These are phyloP conservation scores for Apolygus lucorum DNA, from an alignment of 1,140 invertebrate genomes.

Conservation along the genomic window DNA sequence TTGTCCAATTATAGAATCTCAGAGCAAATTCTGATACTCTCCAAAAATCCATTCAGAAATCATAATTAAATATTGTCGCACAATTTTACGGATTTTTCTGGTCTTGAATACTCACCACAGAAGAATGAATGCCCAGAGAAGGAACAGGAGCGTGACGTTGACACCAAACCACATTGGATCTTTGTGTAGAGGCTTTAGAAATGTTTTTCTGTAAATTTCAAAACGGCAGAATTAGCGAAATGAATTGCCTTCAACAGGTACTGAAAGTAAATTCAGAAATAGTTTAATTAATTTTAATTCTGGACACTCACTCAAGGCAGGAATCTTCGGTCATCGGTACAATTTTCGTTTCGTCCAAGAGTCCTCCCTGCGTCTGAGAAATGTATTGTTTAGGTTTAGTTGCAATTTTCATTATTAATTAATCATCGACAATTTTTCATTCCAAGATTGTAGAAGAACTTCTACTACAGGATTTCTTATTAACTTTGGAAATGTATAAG, in stretches of 20 bases:
- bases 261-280: not conserved
- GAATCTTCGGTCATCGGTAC: slow-evolving; percentile 36
- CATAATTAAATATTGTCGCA: too few species aligned
- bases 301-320: slow-evolving; percentile 43
- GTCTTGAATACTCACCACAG: slow-evolving; percentile 45
- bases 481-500: too few species aligned
- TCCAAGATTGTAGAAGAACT: too few species aligned
- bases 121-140: slow-evolving; percentile 43
- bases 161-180: slow-evolving; percentile 45
- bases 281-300: not conserved
- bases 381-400: too few species aligned
- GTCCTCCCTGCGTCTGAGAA: not conserved
- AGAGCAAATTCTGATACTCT: too few species aligned
- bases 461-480: too few species aligned
- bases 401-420: too few species aligned
- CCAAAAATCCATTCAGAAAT: too few species aligned
- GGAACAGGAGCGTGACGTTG: slow-evolving; percentile 40
- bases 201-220: slow-evolving; percentile 41
- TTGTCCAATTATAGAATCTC: too few species aligned
- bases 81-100: too few species aligned
- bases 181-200: slow-evolving; percentile 41
- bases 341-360: not conserved
- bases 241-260: not conserved
- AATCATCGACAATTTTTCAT: too few species aligned
- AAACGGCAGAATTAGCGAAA: slow-evolving; percentile 14